Base-by-base conservation (phyloP, 2,888 invertebrate species). In the Patella caerulea region DNA sequence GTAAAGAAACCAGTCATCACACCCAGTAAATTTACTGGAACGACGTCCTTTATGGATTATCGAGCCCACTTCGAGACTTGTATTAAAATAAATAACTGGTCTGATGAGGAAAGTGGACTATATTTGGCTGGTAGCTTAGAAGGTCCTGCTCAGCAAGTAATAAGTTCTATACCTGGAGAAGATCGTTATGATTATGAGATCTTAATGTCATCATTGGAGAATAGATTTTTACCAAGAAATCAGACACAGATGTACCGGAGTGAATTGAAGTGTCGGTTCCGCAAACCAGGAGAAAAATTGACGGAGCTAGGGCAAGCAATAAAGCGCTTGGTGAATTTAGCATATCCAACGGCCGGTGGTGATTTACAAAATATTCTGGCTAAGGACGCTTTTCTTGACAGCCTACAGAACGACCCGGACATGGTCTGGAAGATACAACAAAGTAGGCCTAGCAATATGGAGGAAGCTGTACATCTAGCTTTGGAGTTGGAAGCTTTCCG, bases 391-490 rank as follows among this genome's bases (percentile, higher is more conserved):
- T 69, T 75, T 2, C 71, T 55, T 1, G 71, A 75, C 14, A 54
- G 17, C 0, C 56, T 56, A 2, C 15, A 56, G n/a, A n/a, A 56
- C 9, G 56, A 56, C 17, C 15, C 71, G 15, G 71, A 75, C 17
- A 71, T 75, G 17, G n/a, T 69, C 14, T 71, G 69, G 19, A 34
- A 55, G 19, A 52, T 75, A 12, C 65, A 71, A 17, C 70, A 75
- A 54, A 55, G 52, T 14, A 55, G n/a, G 19, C 75, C 75, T 19
- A 70, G 55, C 29, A 71, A 59, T 3, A 75, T 75, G 24, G 24
- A 53, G n/a, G 71, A 75, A 17, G 71, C 55, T 14, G 75, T 70
- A 53, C 24, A 70, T 29, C 52, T 75, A 15, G 75, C 71, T 15
- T 24, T 75, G 14, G 54, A 29, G n/a, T n/a, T n/a, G n/a, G n/a